These are phyloP conservation scores for Scomber colias DNA, from an alignment of 2,113 vertebrate species.

Conservation along the genomic window DNA sequence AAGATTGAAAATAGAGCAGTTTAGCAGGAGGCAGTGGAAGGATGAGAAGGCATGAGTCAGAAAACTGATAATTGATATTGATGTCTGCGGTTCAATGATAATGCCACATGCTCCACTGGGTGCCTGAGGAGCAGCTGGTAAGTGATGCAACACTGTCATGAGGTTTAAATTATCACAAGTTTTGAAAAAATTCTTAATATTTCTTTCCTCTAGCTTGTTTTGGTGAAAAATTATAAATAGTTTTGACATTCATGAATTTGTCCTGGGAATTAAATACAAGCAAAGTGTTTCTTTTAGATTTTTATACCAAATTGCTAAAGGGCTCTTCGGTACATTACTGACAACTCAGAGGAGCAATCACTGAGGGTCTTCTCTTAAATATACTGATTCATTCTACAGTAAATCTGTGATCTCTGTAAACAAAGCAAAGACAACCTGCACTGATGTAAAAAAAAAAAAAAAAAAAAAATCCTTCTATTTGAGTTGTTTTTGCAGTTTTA, in stretches of 20 bases:
- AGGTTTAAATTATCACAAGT: conserved; percentile 34
- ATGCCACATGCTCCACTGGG: too few relatives aligned
- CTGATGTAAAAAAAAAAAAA: neutral
- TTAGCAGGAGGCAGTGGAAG: conserved; percentile 6
- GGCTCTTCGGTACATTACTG: conserved; percentile 50
- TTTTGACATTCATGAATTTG: conserved; percentile 29
- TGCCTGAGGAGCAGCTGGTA: neutral
- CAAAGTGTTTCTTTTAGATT: conserved; percentile 37
- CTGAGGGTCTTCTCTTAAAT: conserved; percentile 28
- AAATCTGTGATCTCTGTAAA: conserved; percentile 44
- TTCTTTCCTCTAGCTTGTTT: conserved; percentile 29
- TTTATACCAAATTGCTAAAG: conserved; percentile 37
- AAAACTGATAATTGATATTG: conserved; percentile 65
- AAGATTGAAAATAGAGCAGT: conserved; percentile 58
- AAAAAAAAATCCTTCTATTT: neutral
- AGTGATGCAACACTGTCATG: conserved; percentile 3
- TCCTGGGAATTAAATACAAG: conserved; percentile 24
- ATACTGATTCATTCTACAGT: conserved; percentile 14
- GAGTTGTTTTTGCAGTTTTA: neutral
- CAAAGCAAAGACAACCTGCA: conserved; percentile 26
- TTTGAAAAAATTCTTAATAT: neutral
- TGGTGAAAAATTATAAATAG: conserved; percentile 5
- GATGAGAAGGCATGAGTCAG: conserved; percentile 37
- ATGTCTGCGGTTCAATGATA: conserved; percentile 36
- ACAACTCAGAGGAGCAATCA: conserved; percentile 42